These are phyloP conservation scores for Meiosimyza decipiens DNA, from an alignment of 2,888 invertebrate genomes.

Conservation along the genomic window DNA sequence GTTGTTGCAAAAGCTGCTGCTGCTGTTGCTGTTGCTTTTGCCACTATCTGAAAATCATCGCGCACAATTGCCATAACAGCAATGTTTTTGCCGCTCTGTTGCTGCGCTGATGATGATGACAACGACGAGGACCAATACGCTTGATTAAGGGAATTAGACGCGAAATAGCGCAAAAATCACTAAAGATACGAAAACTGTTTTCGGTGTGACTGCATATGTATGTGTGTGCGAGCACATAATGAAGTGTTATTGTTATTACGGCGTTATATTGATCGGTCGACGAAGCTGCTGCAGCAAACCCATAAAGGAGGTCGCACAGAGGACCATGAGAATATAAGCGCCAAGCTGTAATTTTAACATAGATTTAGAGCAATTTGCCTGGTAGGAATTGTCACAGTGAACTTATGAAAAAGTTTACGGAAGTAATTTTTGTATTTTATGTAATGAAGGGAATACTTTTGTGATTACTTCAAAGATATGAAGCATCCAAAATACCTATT, in stretches of 20 bases:
- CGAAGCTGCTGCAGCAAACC: slow-evolving; percentile 18
- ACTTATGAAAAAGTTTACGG: too few relatives aligned
- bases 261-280: slow-evolving; percentile 35
- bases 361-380: slow-evolving; percentile 17
- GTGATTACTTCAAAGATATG: too few relatives aligned
- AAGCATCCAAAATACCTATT: too few relatives aligned
- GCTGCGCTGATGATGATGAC: slow-evolving; percentile 21
- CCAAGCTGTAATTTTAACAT: neutral
- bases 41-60: slow-evolving; percentile 1
- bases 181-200: slow-evolving; percentile 29
- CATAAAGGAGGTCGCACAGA: slow-evolving; percentile 35
- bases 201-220: slow-evolving; percentile 18
- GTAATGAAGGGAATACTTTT: too few relatives aligned
- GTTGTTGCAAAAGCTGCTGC: slow-evolving; percentile 32
- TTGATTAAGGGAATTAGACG: slow-evolving; percentile 37
- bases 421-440: too few relatives aligned
- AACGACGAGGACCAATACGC: slow-evolving; percentile 18
- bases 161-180: slow-evolving; percentile 29
- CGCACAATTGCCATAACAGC: slow-evolving; percentile 14
- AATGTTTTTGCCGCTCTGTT: slow-evolving; percentile 5
- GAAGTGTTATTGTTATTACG: slow-evolving; percentile 34
- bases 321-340: slow-evolving; percentile 40
- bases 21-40: neutral
- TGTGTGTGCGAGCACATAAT: slow-evolving; percentile 24
- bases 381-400: too few relatives aligned